A percentile compares a stretch with the other conserved stretches of the same genome.
Evolutionary conservation across 2,113 vertebrate genomes (phyloP).

Genomic region (Neogale vison): DNA sequence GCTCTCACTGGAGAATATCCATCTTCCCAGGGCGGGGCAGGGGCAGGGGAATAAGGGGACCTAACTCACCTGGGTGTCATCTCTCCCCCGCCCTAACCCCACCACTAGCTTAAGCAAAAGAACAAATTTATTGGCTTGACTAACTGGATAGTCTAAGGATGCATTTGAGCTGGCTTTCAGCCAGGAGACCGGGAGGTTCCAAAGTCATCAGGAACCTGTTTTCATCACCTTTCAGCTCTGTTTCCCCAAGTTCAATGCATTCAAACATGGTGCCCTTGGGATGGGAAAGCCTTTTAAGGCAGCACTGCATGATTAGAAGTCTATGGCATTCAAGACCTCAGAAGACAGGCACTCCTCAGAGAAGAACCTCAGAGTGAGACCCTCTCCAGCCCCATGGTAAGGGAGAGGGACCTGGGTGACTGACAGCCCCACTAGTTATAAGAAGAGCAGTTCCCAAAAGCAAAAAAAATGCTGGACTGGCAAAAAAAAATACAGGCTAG

Average conservation of each 20-base stretch:
- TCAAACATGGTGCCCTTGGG: not conserved
- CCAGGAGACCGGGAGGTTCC: not conserved
- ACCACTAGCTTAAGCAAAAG: not conserved
- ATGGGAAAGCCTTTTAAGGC: not conserved
- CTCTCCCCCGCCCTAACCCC: not conserved
- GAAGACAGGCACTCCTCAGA: not conserved
- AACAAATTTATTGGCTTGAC: not conserved
- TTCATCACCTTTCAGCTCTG: not conserved
- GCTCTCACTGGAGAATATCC: not conserved
- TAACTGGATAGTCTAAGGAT: not conserved
- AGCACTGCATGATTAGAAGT: not conserved
- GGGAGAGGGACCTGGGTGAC: not conserved
- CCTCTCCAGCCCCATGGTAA: not conserved
- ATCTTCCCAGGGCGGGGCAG: too few species aligned
- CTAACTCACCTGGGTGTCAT: not conserved
- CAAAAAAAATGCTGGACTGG: not conserved
- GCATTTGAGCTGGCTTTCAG: not conserved
- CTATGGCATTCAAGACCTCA: not conserved
- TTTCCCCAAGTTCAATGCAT: not conserved
- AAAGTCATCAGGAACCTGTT: not conserved
- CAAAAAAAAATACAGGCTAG: not conserved
- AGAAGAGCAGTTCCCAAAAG: not conserved
- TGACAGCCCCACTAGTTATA: not conserved
- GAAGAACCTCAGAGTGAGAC: not conserved
- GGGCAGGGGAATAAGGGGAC: not conserved